Base-by-base conservation (phyloP, 2,888 invertebrate genomes). In the Merodon equestris region DNA sequence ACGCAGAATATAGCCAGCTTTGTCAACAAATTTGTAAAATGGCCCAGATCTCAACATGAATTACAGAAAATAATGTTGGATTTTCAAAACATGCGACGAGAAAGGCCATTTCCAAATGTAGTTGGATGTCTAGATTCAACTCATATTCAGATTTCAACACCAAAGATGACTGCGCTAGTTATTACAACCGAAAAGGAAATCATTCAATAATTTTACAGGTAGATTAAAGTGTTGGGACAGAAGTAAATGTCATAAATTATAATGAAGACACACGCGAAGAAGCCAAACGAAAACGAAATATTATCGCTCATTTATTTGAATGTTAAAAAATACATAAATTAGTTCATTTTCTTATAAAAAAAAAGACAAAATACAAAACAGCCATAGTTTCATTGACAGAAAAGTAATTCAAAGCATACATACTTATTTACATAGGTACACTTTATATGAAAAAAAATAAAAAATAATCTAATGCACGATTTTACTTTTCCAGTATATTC, bases 251-350 rank as follows among this genome's bases (percentile, higher is more conserved):
- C 34, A 51, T 10, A 34, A 14, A 53, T 53, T 53, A 15, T 17
- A 36, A 38, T 15, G 36, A 53, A 38, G 12, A 15, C 15, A 36
- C 38, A 36, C 34, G 10, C 15, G 38, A 38, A 10, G 15, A 53
- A 38, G 38, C 53, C 38, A 53, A 17, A 53, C 36, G 14, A n/a
- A 53, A 53, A 53, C 51, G 38, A 15, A 36, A 38, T 51, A 36
- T 36, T 36, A 51, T 38, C 17, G 51, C 51, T 14, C 51, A 51
- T 38, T 18, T 51, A 36, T 51, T 51, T 36, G 15, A 38, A 34
- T 51, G 36, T 38, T 51, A 38, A 51, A 51, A 51, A 34, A 51
- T 34, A 27, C 17, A 48, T 19, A 50, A 50, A 27, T 17, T 38
- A 53, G 38, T 38, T 19, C 27, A 48, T 19, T 48, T 27, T 27